These are phyloP conservation scores for Bilobella aurantiaca DNA, from an alignment of 1,140 invertebrate species.

Conservation along the genomic window DNA sequence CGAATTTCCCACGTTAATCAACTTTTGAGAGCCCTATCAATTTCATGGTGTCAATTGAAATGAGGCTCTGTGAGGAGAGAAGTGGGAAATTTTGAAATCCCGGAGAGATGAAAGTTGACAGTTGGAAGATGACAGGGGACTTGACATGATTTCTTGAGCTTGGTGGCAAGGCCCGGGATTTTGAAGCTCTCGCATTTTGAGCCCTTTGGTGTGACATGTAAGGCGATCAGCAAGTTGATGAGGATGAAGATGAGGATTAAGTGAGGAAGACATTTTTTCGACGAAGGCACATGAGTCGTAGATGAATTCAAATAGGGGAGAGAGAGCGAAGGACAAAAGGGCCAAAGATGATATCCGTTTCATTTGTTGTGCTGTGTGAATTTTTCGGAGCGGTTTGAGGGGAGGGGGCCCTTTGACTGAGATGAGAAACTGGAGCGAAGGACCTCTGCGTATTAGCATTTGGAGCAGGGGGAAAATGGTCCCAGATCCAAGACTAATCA, in stretches of 20 bases:
- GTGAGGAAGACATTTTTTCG: not conserved
- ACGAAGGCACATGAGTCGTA: not conserved
- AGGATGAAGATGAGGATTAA: not conserved
- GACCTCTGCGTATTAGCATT: not conserved
- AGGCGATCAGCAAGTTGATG: not conserved
- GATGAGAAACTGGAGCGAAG: not conserved
- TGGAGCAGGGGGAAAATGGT: not conserved
- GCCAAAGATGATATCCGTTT: too few relatives aligned
- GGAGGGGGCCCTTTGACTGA: not conserved
- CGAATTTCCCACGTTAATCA: conserved; percentile 3
- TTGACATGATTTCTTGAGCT: not conserved
- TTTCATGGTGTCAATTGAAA: too few relatives aligned
- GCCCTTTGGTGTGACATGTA: not conserved
- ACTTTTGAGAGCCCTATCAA: too few relatives aligned
- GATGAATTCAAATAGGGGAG: not conserved
- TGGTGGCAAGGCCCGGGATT: not conserved
- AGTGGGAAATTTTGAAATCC: too few relatives aligned
- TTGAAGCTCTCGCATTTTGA: not conserved
- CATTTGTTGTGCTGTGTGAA: too few relatives aligned
- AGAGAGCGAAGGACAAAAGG: not conserved
- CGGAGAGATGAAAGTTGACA: too few relatives aligned
- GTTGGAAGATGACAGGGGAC: too few relatives aligned
- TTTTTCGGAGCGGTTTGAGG: not conserved
- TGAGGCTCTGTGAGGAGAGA: too few relatives aligned
- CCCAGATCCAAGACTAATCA: not conserved